Evolutionary conservation across 2,797 vertebrate species (phyloP).

Genomic region (Melanotaenia trifasciata): DNA sequence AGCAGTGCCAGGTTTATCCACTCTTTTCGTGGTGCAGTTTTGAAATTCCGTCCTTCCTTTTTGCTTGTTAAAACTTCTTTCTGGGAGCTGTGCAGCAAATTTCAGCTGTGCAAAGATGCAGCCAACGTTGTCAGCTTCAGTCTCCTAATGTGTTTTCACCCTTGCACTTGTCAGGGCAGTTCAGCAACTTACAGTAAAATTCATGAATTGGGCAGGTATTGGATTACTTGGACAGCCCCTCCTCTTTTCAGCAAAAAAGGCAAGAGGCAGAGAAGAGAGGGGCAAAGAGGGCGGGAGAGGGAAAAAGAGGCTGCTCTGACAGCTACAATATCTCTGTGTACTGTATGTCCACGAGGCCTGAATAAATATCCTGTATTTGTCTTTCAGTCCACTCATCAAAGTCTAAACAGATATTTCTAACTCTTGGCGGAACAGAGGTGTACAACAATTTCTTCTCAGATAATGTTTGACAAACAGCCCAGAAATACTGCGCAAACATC

Average conservation of each 20-base stretch:
- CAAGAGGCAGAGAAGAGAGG: slow-evolving; percentile 62
- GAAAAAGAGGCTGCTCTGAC: slow-evolving; percentile 57
- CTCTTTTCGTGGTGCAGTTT: slow-evolving; percentile 24
- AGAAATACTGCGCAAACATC: background rate
- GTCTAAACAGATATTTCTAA: slow-evolving; percentile 42
- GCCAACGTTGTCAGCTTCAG: slow-evolving; percentile 49
- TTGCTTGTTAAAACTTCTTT: slow-evolving; percentile 26
- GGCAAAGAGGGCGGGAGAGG: slow-evolving; percentile 63
- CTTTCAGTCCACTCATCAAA: slow-evolving; percentile 43
- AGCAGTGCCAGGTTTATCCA: slow-evolving; percentile 42
- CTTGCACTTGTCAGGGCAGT: slow-evolving; percentile 86
- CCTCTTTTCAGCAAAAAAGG: slow-evolving; percentile 80
- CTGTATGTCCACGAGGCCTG: slow-evolving; percentile 65
- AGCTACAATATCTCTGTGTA: slow-evolving; percentile 69
- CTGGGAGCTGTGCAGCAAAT: slow-evolving; percentile 35
- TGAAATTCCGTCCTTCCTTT: slow-evolving; percentile 30
- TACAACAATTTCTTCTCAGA: slow-evolving; percentile 5
- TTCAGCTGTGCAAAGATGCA: slow-evolving; percentile 50
- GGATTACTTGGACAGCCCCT: slow-evolving; percentile 87
- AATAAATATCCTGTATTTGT: slow-evolving; percentile 77
- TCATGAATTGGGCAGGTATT: slow-evolving; percentile 90
- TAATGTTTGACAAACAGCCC: slow-evolving; percentile 19
- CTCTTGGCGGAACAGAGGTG: slow-evolving; percentile 20
- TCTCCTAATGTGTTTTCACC: slow-evolving; percentile 78
- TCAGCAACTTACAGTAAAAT: slow-evolving; percentile 85